Base-by-base conservation (phyloP, 2,888 invertebrate species). In the Sepiola atlantica region DNA sequence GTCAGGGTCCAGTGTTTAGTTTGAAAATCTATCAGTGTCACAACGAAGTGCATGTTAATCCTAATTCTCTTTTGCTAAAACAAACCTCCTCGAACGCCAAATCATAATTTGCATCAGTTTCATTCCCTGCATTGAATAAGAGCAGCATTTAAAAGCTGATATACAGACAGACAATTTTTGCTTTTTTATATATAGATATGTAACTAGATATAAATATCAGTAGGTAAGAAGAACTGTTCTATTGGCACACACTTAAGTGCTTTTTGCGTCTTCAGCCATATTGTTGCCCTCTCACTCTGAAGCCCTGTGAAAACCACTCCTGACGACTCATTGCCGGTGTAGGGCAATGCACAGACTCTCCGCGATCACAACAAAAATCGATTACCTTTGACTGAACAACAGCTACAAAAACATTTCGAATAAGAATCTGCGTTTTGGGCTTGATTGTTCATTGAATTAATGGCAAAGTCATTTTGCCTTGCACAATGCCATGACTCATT, bases 381-480 rank as follows among this genome's bases (percentile, higher is more conserved):
- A 77, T 77, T 77, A 77, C 28, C 21, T 24, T 28, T 61, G 61
- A 10, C 28, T 61, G 61, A 61, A 61, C 61, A 61, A 61, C 61
- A 61, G 24, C 61, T 6, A 32, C 77, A 77, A 77, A n/a, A 32
- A 77, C 77, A 77, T 77, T 77, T 77, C 14, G n/a, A n/a, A n/a
- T 32, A 77, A 77, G 77, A 77, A 77, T 77, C 77, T 77, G 77
- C n/a, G 21, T 77, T 77, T 77, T 77, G n/a, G n/a, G 77, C n/a
- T 77, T n/a, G n/a, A 77, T 77, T 77, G 77, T 77, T 77, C 77
- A 77, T 77, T 32, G 77, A 77, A 77, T 77, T 77, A 77, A 77
- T 16, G 18, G n/a, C n/a, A 18, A 77, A 77, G 77, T 77, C 77
- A 77, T 77, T 92, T 54, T 92, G 35, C 92, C 3, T 54, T 32